phyloP scores from a whole-genome alignment of 1,140 invertebrate species.

The Linepithema humile region DNA sequence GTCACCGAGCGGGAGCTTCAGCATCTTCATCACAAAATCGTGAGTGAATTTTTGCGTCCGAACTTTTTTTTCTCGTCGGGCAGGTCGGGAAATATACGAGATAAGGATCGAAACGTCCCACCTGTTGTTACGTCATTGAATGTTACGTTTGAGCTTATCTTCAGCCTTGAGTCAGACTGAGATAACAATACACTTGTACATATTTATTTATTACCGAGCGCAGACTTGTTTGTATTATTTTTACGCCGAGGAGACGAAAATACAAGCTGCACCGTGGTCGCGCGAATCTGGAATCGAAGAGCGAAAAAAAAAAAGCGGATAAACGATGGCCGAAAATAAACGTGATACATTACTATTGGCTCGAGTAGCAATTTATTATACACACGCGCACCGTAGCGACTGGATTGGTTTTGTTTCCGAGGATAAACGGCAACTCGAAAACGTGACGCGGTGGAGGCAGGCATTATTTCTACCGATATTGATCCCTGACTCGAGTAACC shows the following conservation, averaged over 20 bases:
- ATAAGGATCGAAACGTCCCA: constrained; percentile 10
- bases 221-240: neutral
- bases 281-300: neutral
- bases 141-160: neutral
- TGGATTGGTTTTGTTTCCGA: constrained; percentile 18
- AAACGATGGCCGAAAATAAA: constrained; percentile 1
- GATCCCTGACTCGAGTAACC: constrained; percentile 37
- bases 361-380: constrained; percentile 23
- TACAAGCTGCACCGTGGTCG: neutral
- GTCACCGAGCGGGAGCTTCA: constrained; percentile 93
- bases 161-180: neutral
- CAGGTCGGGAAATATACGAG: neutral
- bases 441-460: constrained; percentile 15
- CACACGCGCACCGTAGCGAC: neutral
- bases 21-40: constrained; percentile 95
- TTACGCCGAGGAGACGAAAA: neutral
- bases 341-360: neutral
- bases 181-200: neutral
- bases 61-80: neutral
- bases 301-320: neutral
- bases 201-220: neutral
- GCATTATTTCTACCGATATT: constrained; percentile 38
- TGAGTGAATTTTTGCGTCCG: constrained; percentile 86
- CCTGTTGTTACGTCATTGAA: constrained; percentile 52
- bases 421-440: constrained; percentile 18